Evolutionary conservation across 2,888 invertebrate species (phyloP), one percentile per base, ranked within the genome.

Genomic region (Macaria notata): DNA sequence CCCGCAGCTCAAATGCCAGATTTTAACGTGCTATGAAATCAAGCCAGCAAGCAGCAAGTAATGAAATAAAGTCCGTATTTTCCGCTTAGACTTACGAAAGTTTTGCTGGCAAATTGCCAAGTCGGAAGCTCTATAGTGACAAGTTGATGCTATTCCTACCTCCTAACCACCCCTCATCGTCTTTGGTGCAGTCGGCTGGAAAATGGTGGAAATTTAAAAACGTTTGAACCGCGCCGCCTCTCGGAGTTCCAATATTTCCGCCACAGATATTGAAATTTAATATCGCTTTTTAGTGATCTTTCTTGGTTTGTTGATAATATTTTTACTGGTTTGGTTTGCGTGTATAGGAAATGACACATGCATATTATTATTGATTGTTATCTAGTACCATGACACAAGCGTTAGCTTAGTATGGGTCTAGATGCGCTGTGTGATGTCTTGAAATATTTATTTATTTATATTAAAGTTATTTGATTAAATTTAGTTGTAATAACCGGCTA

Each of bases 61-160:
- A 8, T 4, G 6, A 4, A 41, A 41, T 9, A 41, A 65, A 59
- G 58, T 58, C 58, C 54, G 54, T 57, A 66, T 65, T 68, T 68
- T 62, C 54, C 54, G 49, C 55, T 66, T 62, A 57, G 19, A 19
- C 53, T 61, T 61, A 60, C 61, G 54, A 63, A 67, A 71, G 75
- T 77, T 73, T 66, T 66, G 59, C 63, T 63, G 78, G 81, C 79
- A 70, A 69, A 66, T 68, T 73, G 81, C 84, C 83, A 84, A 83
- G 71, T 73, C 68, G 66, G 63, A 9, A 75, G 69, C 77, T 72
- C 75, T 80, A 75, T 72, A 76, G 75, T 76, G 73, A 73, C 71
- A 75, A 80, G 74, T 78, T 75, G 69, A 69, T 72, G 74, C 73
- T 71, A 73, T 73, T 71, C 66, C 60, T 66, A 70, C 73, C 71